These are phyloP conservation scores for Semicossyphus pulcher DNA, from an alignment of 2,113 vertebrate species.

Conservation along the genomic window DNA sequence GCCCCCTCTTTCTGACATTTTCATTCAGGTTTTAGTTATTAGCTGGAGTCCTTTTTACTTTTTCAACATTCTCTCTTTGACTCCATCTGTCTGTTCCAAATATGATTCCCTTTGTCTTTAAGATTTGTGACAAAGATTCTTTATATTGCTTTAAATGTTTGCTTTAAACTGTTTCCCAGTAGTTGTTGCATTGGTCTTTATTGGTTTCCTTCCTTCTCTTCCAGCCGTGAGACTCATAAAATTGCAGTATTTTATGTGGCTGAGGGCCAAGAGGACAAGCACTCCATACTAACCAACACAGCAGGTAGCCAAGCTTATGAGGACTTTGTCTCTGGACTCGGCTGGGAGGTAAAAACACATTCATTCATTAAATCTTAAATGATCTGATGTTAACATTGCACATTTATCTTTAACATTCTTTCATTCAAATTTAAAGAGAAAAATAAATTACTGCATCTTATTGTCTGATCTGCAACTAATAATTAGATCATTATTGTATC, in stretches of 20 bases:
- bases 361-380: not conserved
- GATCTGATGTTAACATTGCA: too few relatives aligned
- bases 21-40: not conserved
- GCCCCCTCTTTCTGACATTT: not conserved
- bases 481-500: too few relatives aligned
- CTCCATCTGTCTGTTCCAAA: not conserved
- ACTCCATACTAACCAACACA: slow-evolving; percentile 97
- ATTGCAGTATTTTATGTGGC: slow-evolving; percentile 99
- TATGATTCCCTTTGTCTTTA: too few relatives aligned
- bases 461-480: too few relatives aligned
- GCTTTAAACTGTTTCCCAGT: too few relatives aligned
- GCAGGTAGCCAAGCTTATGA: slow-evolving; percentile 97
- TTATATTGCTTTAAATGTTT: too few relatives aligned
- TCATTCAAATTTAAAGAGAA: too few relatives aligned
- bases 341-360: slow-evolving; percentile 92
- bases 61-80: not conserved
- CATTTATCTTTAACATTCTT: not conserved
- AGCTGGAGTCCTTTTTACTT: not conserved
- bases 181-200: not conserved
- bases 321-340: slow-evolving; percentile 97
- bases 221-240: slow-evolving; percentile 97
- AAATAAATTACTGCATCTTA: too few relatives aligned
- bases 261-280: slow-evolving; percentile 98
- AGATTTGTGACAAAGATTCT: too few relatives aligned
- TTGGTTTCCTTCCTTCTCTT: slow-evolving; percentile 42